Evolutionary conservation across 2,797 vertebrate genomes (phyloP).

Genomic region (Lacerta viridis): DNA sequence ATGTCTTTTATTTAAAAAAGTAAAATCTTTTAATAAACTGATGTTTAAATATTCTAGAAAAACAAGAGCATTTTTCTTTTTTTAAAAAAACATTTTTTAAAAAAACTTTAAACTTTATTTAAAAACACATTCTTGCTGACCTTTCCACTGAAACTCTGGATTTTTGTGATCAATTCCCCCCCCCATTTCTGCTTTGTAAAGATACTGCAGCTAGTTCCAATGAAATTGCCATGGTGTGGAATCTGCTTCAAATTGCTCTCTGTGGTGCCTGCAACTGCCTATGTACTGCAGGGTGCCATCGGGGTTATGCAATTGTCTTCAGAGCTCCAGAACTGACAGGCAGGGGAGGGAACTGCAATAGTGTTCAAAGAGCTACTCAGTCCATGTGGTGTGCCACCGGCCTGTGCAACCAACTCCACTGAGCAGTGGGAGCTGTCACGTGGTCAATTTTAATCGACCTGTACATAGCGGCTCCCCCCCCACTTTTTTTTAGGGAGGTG

Average conservation of each 20-base stretch:
- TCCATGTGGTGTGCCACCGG: no score
- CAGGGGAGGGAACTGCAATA: no score
- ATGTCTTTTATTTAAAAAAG: not conserved
- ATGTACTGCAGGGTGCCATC: no score
- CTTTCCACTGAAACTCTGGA: no score
- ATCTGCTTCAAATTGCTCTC: not conserved
- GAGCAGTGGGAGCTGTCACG: no score
- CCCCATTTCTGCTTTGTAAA: not conserved
- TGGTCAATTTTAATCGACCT: not conserved
- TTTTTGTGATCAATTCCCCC: not conserved
- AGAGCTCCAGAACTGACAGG: not conserved
- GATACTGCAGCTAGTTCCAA: not conserved
- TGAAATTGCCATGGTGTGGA: not conserved
- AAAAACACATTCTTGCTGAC: no score
- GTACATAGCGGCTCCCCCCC: no score
- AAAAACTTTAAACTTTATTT: no score
- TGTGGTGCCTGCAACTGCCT: not conserved
- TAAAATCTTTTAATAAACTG: not conserved
- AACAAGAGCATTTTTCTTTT: no score
- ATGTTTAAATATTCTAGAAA: not conserved
- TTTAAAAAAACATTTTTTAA: no score
- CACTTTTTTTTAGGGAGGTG: no score
- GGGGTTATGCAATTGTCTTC: not conserved
- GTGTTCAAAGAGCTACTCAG: not conserved
- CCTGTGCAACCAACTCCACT: no score